phyloP scores from a whole-genome alignment of 2,888 invertebrate species.

The Dermolepida albohirtum region DNA sequence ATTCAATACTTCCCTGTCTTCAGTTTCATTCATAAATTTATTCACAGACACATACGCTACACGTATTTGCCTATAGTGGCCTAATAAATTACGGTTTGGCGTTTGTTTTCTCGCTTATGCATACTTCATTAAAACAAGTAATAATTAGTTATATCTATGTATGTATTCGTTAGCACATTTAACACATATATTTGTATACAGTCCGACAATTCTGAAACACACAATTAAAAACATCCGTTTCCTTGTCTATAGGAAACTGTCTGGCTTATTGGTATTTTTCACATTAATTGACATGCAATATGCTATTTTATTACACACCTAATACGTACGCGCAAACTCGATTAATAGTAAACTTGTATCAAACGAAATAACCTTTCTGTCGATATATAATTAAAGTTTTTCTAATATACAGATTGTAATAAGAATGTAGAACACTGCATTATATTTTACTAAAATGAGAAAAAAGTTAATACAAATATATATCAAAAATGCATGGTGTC shows the following conservation, averaged over 20 bases:
- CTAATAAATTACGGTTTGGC: background rate
- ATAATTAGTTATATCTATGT: conserved; percentile 29
- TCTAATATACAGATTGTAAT: no score
- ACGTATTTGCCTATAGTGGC: background rate
- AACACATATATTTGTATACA: background rate
- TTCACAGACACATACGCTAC: conserved; percentile 4
- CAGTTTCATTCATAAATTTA: conserved; percentile 17
- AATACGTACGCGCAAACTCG: no score
- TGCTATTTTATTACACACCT: no score
- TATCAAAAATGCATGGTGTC: no score
- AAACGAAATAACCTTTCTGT: no score
- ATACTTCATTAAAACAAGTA: conserved; percentile 23
- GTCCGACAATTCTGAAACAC: background rate
- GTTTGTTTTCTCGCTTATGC: background rate
- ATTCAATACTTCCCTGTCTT: conserved; percentile 3
- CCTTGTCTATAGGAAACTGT: conserved; percentile 7
- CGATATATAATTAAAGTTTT: no score
- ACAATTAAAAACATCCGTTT: conserved; percentile 34
- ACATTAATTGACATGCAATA: no score
- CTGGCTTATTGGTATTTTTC: no score
- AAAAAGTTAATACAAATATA: no score
- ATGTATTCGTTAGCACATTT: conserved; percentile 2
- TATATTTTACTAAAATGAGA: no score
- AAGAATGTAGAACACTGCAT: no score
- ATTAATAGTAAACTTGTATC: no score